Base-by-base conservation (phyloP, 2,113 vertebrate species). In the Rousettus leschenaultii region DNA sequence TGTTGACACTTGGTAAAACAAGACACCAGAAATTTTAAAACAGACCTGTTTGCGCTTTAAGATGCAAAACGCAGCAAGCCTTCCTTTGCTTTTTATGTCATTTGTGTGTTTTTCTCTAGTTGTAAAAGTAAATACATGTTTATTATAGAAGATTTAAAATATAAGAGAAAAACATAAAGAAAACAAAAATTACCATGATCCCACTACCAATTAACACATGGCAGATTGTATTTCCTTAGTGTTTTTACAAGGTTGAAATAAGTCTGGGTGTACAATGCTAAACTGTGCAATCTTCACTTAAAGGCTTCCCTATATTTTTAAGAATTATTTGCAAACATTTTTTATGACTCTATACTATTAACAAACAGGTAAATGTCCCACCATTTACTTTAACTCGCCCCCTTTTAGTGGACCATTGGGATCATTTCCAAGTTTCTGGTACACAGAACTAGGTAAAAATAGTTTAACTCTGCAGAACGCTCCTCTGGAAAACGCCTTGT, bases 1-100 rank as follows among this genome's bases (percentile, higher is more conserved):
- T 98, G 61, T 85, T 95, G 80, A 96, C 79, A 86, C 98, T 98
- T 90, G 43, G 7, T 4, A 77, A 35, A 89, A 74, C 21, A 66
- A 95, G 40, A 91, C 18, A 90, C 2, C 70, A 80, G 86, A 74
- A 63, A 51, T 4, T 40, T 30, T n/a, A 26, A 53, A 21, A 90
- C 30, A 78, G 85, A 22, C 13, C 55, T 55, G 5, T 10, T 71
- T 71, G 57, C 14, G 43, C 45, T 82, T 33, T 28, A 55, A 88
- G 33, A 95, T 59, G 55, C 94, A 87, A 68, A 90, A 22, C 19
- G 40, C n/a, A 38, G 22, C 53, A 75, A 92, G n/a, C 9, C 57
- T 51, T 68, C 86, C 24, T 92, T 43, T 35, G 51, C 63, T 45
- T 80, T 82, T 57, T 57, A 73, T 33, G 73, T 68, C 77, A 71